A percentile compares a stretch with the other conserved stretches of the same genome.
phyloP scores from a whole-genome alignment of 2,113 vertebrate species.

The Syrrhaptes paradoxus region DNA sequence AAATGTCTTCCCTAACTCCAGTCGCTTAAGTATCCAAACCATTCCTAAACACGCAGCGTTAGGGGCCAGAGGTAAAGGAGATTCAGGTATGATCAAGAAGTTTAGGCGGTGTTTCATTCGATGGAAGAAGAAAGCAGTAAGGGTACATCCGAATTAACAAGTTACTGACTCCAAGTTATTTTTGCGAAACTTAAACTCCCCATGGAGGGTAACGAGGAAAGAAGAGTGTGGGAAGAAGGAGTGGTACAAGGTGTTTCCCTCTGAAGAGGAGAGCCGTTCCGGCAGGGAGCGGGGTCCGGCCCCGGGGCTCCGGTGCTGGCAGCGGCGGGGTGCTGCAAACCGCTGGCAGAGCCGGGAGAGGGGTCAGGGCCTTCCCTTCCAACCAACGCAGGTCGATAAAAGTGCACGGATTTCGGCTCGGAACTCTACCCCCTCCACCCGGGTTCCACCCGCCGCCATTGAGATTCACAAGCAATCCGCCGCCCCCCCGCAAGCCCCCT shows the following conservation, averaged over 20 bases:
- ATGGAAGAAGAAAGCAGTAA: not conserved
- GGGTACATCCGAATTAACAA: not conserved
- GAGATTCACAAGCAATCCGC: not conserved
- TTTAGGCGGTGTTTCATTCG: not conserved
- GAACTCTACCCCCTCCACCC: not conserved
- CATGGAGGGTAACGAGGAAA: not conserved
- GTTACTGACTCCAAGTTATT: not conserved
- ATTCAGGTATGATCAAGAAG: not conserved
- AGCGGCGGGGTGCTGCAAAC: not conserved
- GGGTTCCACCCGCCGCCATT: not conserved
- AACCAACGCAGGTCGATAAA: not conserved
- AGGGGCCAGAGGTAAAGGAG: not conserved
- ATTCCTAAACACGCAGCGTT: not conserved
- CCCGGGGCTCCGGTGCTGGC: too few relatives aligned
- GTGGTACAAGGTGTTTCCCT: not conserved
- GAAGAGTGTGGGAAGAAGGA: not conserved
- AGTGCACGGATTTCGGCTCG: not conserved
- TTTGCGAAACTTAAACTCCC: not conserved
- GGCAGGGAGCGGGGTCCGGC: not conserved
- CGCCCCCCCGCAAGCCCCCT: not conserved
- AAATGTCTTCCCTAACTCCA: not conserved
- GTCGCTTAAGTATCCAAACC: not conserved
- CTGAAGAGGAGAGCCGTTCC: not conserved
- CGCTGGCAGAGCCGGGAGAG: not conserved
- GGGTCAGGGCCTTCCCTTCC: not conserved